Evolutionary conservation across 2,113 vertebrate species (phyloP).

Genomic region (Xiphophorus maculatus): DNA sequence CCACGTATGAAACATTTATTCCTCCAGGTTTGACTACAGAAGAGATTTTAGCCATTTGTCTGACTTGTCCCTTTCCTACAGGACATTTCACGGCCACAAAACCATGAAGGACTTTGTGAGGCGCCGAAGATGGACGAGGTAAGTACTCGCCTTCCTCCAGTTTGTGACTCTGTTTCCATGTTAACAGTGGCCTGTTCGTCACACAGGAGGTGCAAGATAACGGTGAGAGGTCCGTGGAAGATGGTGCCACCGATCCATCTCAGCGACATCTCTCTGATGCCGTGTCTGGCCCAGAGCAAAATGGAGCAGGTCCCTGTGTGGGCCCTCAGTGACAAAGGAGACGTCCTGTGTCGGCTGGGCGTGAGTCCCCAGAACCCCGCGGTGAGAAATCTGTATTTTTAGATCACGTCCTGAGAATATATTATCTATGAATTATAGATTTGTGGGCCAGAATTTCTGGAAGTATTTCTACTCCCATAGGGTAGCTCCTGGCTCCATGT

Average conservation of each 20-base stretch:
- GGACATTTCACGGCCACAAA: conserved; percentile 95
- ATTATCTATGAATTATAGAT: not conserved
- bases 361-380: conserved; percentile 85
- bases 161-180: not conserved
- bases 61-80: conserved; percentile 60
- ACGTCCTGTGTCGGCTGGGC: conserved; percentile 92
- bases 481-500: conserved; percentile 95
- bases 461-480: conserved; percentile 67
- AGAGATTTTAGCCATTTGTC: not conserved
- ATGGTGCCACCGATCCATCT: conserved; percentile 89
- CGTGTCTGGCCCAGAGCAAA: conserved; percentile 79
- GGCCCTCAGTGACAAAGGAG: conserved; percentile 96
- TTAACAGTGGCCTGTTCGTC: not conserved
- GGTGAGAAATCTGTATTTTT: conserved; percentile 77
- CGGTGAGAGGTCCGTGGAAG: conserved; percentile 89
- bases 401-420: not conserved
- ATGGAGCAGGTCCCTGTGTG: conserved; percentile 87
- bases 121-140: conserved; percentile 94
- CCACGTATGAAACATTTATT: conserved; percentile 81
- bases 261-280: conserved; percentile 90
- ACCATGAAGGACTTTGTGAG: conserved; percentile 98
- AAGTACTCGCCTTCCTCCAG: not conserved
- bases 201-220: conserved; percentile 91
- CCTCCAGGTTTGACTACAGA: not conserved
- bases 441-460: not conserved